Evolutionary conservation across 2,797 vertebrate species (phyloP), one percentile per base, ranked within the genome.

Genomic region (Stomatorhinus walkeri): DNA sequence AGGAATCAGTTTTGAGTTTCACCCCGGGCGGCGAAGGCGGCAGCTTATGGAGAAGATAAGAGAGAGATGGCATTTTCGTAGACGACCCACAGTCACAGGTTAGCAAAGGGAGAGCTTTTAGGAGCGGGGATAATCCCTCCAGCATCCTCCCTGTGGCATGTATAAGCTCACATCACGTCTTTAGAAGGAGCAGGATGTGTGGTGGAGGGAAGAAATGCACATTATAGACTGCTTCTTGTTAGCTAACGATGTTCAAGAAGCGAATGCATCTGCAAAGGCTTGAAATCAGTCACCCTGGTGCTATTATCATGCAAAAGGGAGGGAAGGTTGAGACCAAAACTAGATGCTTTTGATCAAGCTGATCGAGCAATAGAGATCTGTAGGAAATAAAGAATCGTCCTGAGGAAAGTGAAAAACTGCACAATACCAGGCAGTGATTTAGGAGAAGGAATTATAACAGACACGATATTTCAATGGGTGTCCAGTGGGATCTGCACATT

Each of bases 21-120:
- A 12, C 48, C 22, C 43, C 0, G 8, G 28, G 49, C 12, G 4
- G 48, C 72, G n/a, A 28, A 79, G 83, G 43, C 1, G 9, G 64
- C 84, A 76, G 79, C 43, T 56, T 87, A 52, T 28, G 49, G 49
- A 56, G 16, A 40, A 89, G 40, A 83, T 16, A 59, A 86, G 85
- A 46, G 36, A 46, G 85, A n/a, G 51, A 48, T 24, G 43, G 46
- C 81, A 84, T 48, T 51, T 49, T 14, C 48, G 4, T 14, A 36
- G 64, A 72, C 12, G 64, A 14, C 64, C 64, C 64, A 72, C 64
- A 10, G 64, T 36, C 64, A 49, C 46, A 85, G 12, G 48, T 51
- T 51, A 79, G 16, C 19, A 9, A 46, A 79, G 36, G 36, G 4
- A 79, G 2, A 79, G 72, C 36, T 79, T 79, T 79, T 16, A 79